A percentile compares a stretch with the other conserved stretches of the same genome.
phyloP scores from a whole-genome alignment of 2,113 vertebrate genomes.

The Leptosomus discolor region DNA sequence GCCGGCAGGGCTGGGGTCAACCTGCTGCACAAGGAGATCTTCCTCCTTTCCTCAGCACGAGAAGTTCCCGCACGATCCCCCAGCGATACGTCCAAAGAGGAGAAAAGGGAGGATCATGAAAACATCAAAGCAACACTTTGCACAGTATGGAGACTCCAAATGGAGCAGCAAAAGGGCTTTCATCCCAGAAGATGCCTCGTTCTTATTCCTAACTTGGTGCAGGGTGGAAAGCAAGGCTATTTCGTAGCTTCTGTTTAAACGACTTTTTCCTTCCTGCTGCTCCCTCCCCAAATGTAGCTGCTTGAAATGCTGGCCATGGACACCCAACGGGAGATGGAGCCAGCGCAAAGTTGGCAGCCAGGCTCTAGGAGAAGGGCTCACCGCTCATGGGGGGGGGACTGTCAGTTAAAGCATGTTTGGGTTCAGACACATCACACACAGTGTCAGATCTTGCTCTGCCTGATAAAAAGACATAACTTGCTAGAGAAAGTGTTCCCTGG shows the following conservation, averaged over 20 bases:
- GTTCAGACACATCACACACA: background rate
- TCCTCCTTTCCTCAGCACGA: background rate
- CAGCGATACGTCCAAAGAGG: background rate
- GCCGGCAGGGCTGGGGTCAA: background rate
- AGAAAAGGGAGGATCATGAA: background rate
- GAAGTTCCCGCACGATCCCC: background rate
- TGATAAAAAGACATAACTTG: background rate
- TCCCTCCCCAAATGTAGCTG: background rate
- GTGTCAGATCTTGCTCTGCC: background rate
- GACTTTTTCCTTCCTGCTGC: background rate
- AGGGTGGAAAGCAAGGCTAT: background rate
- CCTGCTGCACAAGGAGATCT: background rate
- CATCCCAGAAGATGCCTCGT: background rate
- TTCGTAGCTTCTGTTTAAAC: background rate
- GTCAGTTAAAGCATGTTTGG: background rate
- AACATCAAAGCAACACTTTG: background rate
- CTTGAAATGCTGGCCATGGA: background rate
- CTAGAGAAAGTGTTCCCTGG: background rate
- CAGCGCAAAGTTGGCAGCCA: background rate
- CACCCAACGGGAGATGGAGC: background rate
- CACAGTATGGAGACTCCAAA: background rate
- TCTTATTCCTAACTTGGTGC: background rate
- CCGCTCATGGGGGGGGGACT: background rate
- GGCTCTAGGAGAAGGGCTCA: background rate
- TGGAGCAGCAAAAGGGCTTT: background rate